phyloP scores from a whole-genome alignment of 2,113 vertebrate genomes.

The Physeter macrocephalus region DNA sequence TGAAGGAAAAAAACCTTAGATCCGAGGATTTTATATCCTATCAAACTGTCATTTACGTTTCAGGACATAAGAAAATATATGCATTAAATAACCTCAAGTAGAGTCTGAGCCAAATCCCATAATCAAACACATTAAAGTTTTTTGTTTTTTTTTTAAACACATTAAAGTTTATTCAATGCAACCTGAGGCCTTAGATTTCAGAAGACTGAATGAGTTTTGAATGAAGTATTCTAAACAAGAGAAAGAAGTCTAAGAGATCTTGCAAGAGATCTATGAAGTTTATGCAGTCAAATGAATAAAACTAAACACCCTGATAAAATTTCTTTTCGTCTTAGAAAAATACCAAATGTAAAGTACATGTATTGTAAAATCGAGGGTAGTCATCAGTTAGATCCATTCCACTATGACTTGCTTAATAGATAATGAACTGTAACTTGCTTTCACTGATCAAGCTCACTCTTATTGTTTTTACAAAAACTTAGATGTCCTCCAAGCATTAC shows the following conservation, averaged over 20 bases:
- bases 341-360: not conserved
- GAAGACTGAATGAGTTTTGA: not conserved
- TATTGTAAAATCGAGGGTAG: not conserved
- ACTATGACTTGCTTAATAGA: not conserved
- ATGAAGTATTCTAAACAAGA: not conserved
- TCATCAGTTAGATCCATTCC: not conserved
- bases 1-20: not conserved
- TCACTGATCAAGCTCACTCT: not conserved
- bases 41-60: not conserved
- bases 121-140: not conserved
- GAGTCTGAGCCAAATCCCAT: not conserved
- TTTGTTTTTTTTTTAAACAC: too few relatives aligned
- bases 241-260: not conserved
- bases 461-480: not conserved
- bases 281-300: not conserved
- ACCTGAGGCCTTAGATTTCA: not conserved
- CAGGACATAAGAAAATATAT: not conserved
- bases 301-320: not conserved
- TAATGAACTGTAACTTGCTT: not conserved
- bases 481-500: not conserved
- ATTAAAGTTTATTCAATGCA: not conserved
- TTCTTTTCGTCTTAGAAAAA: not conserved
- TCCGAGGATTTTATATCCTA: not conserved
- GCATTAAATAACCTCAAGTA: not conserved
- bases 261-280: not conserved